These are phyloP conservation scores for Geodia barretti DNA, from an alignment of 37 sponge, comb jelly and placozoan genomes.

Conservation along the genomic window DNA sequence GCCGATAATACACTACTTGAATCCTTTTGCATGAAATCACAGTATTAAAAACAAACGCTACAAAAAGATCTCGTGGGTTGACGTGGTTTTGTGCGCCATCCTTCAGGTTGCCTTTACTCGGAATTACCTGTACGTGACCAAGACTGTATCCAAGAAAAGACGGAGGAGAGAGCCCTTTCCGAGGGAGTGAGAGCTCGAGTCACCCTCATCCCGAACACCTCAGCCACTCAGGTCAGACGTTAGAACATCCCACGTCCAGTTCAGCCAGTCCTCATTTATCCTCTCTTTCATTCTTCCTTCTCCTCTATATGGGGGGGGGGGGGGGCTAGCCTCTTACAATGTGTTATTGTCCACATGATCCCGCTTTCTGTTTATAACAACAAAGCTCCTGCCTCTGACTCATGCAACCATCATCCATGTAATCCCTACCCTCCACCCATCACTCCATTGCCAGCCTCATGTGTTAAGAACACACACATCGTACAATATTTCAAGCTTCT, in stretches of 20 bases:
- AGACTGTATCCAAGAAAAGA: neutral
- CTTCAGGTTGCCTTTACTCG: slow-evolving; percentile 33
- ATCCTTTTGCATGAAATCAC: no score
- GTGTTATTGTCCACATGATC: neutral
- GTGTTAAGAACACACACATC: no score
- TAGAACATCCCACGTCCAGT: slow-evolving; percentile 51
- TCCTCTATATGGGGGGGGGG: no score
- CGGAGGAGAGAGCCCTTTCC: slow-evolving; percentile 40
- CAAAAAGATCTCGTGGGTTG: no score
- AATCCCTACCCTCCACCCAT: slow-evolving; percentile 68
- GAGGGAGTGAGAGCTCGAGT: slow-evolving; percentile 39
- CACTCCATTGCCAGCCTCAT: slow-evolving; percentile 44
- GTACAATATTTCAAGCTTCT: no score
- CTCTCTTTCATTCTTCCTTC: neutral
- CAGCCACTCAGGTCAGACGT: slow-evolving; percentile 21
- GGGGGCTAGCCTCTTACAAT: neutral
- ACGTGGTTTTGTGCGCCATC: no score
- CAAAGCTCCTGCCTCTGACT: slow-evolving; percentile 61
- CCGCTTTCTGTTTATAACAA: slow-evolving; percentile 73
- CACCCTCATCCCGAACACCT: slow-evolving; percentile 11
- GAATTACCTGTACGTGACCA: neutral
- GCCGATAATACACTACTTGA: no score
- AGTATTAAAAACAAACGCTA: no score
- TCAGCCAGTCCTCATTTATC: no score
- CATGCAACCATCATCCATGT: slow-evolving; percentile 63